Evolutionary conservation across 2,888 invertebrate species (phyloP).

Genomic region (Pterostichus niger): DNA sequence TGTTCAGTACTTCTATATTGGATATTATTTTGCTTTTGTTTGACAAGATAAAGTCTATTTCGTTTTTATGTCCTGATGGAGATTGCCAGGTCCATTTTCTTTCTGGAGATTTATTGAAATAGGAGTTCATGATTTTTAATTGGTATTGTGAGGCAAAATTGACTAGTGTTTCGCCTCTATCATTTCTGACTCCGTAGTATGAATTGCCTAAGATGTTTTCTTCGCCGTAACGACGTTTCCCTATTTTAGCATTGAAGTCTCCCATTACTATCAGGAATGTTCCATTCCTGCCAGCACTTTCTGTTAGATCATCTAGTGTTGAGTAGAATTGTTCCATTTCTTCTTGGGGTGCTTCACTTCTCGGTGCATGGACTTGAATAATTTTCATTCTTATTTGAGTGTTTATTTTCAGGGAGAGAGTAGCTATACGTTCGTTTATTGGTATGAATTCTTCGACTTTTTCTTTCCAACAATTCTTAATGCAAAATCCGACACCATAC

Average conservation of each 20-base stretch:
- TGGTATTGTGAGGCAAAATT: background rate
- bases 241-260: conserved; percentile 10
- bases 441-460: conserved; percentile 2
- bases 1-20: background rate
- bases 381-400: background rate
- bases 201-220: background rate
- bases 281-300: background rate
- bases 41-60: background rate
- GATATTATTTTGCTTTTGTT: background rate
- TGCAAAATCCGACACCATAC: background rate
- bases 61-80: conserved; percentile 1
- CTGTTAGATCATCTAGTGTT: background rate
- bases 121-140: conserved; percentile 6
- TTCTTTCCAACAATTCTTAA: conserved; percentile 22
- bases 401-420: background rate
- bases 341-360: background rate
- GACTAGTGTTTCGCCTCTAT: background rate
- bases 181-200: background rate
- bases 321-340: background rate
- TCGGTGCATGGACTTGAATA: background rate
- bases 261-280: background rate
- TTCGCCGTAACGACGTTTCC: background rate
- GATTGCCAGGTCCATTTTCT: conserved; percentile 30
- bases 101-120: background rate
- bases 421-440: conserved; percentile 37